phyloP scores from a whole-genome alignment of 2,113 vertebrate genomes.

The Cricetomys ansorgei region DNA sequence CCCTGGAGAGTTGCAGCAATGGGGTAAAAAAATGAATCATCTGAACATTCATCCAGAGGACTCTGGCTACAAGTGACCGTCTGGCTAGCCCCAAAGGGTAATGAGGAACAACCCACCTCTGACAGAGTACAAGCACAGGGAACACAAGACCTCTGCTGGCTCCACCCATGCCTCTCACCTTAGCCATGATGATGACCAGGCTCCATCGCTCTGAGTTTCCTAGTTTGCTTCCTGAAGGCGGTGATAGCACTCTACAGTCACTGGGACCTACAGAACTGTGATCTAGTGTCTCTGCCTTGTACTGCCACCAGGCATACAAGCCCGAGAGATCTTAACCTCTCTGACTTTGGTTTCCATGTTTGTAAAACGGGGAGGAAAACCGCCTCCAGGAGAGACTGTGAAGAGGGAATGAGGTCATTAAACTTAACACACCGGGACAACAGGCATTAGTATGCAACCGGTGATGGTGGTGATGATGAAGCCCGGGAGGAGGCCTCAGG shows the following conservation, averaged over 20 bases:
- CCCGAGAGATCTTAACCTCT: not conserved
- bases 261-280: not conserved
- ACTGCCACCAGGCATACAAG: not conserved
- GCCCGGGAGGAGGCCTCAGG: not conserved
- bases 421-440: not conserved
- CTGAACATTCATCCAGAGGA: not conserved
- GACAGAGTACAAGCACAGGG: not conserved
- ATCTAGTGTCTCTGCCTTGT: not conserved
- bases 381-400: not conserved
- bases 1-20: not conserved
- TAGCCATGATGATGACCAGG: not conserved
- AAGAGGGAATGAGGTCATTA: not conserved
- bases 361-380: slow-evolving; percentile 28
- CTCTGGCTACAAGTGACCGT: too few species aligned
- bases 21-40: not conserved
- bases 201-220: not conserved
- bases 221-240: not conserved
- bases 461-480: not conserved
- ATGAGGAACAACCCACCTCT: not conserved
- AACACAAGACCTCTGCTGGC: not conserved
- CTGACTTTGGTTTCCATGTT: not conserved
- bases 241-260: not conserved
- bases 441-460: not conserved
- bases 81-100: not conserved
- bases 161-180: not conserved